Evolutionary conservation across 2,888 invertebrate species (phyloP).

Genomic region (Heliconius charithonia): DNA sequence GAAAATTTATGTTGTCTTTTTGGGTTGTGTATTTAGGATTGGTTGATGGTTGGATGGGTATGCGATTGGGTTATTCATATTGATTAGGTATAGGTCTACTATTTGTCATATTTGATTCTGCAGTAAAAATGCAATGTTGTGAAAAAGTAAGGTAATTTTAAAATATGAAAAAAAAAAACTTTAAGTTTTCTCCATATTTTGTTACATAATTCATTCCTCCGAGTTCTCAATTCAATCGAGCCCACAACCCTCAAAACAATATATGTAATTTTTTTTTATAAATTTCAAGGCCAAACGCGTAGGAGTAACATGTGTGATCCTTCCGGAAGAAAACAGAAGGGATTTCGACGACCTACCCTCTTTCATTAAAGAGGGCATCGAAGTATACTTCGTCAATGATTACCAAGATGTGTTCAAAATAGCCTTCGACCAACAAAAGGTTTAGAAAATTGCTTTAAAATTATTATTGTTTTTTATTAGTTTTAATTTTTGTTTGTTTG

Average conservation of each 20-base stretch:
- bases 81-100: too few species aligned
- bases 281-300: constrained; percentile 93
- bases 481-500: neutral
- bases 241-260: neutral
- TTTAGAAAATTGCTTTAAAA: constrained; percentile 52
- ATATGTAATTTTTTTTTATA: constrained; percentile 18
- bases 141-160: too few species aligned
- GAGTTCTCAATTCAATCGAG: too few species aligned
- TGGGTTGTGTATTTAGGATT: neutral
- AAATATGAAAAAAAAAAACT: too few species aligned
- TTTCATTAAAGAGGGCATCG: constrained; percentile 95
- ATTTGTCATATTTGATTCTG: too few species aligned
- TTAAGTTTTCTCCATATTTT: too few species aligned
- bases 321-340: constrained; percentile 98
- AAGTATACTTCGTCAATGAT: constrained; percentile 95
- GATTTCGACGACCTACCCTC: constrained; percentile 97
- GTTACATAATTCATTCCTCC: neutral
- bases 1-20: constrained; percentile 94
- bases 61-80: too few species aligned
- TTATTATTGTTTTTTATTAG: neutral
- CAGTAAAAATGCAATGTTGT: too few species aligned
- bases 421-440: constrained; percentile 86
- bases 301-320: constrained; percentile 93
- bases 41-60: neutral
- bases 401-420: constrained; percentile 95